Evolutionary conservation across 1,140 invertebrate genomes (phyloP).

Genomic region (Gyrodactylus bullatarudis): DNA sequence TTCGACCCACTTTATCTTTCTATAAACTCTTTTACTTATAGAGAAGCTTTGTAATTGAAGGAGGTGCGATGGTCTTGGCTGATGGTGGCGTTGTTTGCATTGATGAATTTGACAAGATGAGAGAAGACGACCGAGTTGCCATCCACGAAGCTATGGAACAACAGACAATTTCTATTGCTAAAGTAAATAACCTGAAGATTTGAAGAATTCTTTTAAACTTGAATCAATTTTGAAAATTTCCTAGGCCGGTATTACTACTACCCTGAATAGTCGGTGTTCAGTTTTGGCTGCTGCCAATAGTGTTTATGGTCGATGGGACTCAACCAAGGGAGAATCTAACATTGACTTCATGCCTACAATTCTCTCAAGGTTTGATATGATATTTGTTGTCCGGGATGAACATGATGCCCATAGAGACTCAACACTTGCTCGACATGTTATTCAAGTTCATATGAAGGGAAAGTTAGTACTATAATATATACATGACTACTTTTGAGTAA

Average conservation of each 20-base stretch:
- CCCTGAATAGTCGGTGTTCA: constrained; percentile 79
- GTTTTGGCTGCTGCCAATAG: constrained; percentile 92
- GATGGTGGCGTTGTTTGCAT: constrained; percentile 97
- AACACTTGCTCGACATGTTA: constrained; percentile 73
- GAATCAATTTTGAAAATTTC: not conserved
- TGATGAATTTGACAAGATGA: constrained; percentile 99
- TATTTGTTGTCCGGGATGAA: constrained; percentile 93
- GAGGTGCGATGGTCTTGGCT: constrained; percentile 92
- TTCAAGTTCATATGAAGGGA: constrained; percentile 63
- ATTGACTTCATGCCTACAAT: constrained; percentile 99
- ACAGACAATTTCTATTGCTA: constrained; percentile 96
- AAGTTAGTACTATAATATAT: constrained; percentile 8
- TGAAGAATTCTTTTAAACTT: not conserved
- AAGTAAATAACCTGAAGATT: constrained; percentile 25
- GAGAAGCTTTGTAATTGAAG: constrained; percentile 94
- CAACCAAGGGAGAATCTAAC: constrained; percentile 65
- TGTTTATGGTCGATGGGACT: constrained; percentile 90
- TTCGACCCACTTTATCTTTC: too few relatives aligned
- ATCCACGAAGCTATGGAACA: constrained; percentile 99
- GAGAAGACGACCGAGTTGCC: constrained; percentile 86
- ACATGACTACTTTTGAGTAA: not conserved
- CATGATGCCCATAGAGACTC: constrained; percentile 56
- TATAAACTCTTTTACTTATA: constrained; percentile 20
- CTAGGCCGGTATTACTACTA: constrained; percentile 76
- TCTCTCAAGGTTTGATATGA: constrained; percentile 97